Base-by-base conservation (phyloP, 2,888 invertebrate genomes). In the Empis livida region DNA sequence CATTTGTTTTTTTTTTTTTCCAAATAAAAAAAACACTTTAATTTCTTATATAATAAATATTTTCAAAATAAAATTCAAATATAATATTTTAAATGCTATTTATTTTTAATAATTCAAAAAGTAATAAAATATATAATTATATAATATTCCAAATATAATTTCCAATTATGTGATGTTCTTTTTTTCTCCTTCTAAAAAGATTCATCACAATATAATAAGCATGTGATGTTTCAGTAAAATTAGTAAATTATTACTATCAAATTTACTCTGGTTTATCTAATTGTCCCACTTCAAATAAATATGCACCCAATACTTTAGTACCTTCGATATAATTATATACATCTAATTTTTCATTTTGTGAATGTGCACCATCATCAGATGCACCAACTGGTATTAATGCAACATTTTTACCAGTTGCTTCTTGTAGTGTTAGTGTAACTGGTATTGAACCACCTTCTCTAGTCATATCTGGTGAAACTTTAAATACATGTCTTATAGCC, bases 371-470 rank as follows among this genome's bases (percentile, higher is more conserved):
- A 71, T 99, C 99, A 70, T 97, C 96, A 49, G 61, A 60, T 47
- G 89, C 83, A 43, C 97, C 97, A 66, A 99, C 86, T 2, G 97
- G 97, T 55, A 99, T 75, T 53, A 99, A 74, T 62, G 99, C 77
- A 44, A 96, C 94, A 72, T 92, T 96, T 65, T 90, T 89, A 0
- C 87, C 86, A 47, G 93, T 93, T 10, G 87, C 84, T 68, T 95
- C 85, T 72, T 90, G 84, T 64, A 99, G 80, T 40, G 92, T 92
- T 54, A 97, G 73, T 43, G 97, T 95, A 50, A 97, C 89, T 2
- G 97, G 97, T 69, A 99, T 97, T 41, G 93, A 93, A 15, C 97
- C 97, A 47, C 97, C 99, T 69, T 99, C 97, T 46, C 97, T 82
- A 0, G 91, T 94, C 73, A 94, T 77, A 71, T 96, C 95, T 1